A percentile compares a stretch with the other conserved stretches of the same genome.
These are phyloP conservation scores for Melanotaenia boesemani DNA, from an alignment of 2,797 vertebrate genomes.

Conservation along the genomic window DNA sequence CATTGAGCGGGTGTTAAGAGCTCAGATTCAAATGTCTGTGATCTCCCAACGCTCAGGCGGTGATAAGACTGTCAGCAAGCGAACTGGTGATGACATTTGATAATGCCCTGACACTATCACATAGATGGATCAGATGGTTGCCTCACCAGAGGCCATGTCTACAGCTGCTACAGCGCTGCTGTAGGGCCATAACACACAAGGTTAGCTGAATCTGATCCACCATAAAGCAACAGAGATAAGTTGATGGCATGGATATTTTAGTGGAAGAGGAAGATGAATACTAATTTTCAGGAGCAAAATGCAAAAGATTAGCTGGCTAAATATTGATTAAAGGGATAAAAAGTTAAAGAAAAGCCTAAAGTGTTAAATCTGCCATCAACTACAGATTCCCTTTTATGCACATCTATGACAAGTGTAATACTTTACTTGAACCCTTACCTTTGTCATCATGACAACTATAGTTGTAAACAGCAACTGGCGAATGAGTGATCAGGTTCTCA, in stretches of 20 bases:
- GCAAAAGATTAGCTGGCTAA: slow-evolving; percentile 4
- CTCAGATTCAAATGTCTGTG: slow-evolving; percentile 74
- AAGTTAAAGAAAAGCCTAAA: slow-evolving; percentile 18
- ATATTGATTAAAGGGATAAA: slow-evolving; percentile 17
- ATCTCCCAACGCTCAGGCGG: slow-evolving; percentile 67
- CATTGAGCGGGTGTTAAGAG: slow-evolving; percentile 68
- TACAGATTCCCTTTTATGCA: not conserved
- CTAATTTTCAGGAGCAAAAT: slow-evolving; percentile 37
- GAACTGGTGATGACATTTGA: slow-evolving; percentile 80
- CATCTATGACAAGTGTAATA: not conserved
- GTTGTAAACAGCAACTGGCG: slow-evolving; percentile 94
- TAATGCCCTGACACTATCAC: slow-evolving; percentile 81
- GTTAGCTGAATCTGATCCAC: slow-evolving; percentile 73
- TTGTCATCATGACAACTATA: slow-evolving; percentile 86
- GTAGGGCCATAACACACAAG: slow-evolving; percentile 68
- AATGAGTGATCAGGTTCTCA: slow-evolving; percentile 92
- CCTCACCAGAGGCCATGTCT: slow-evolving; percentile 78
- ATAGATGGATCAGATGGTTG: slow-evolving; percentile 76
- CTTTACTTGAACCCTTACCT: slow-evolving; percentile 67
- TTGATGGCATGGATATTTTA: slow-evolving; percentile 57
- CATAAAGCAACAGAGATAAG: slow-evolving; percentile 66
- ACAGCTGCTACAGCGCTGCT: slow-evolving; percentile 65
- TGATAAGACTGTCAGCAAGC: slow-evolving; percentile 79
- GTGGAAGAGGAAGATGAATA: slow-evolving; percentile 36
- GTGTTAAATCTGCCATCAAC: slow-evolving; percentile 6